Evolutionary conservation across 2,797 vertebrate genomes (phyloP), one percentile per base, ranked within the genome.

Genomic region (Chelonia mydas): DNA sequence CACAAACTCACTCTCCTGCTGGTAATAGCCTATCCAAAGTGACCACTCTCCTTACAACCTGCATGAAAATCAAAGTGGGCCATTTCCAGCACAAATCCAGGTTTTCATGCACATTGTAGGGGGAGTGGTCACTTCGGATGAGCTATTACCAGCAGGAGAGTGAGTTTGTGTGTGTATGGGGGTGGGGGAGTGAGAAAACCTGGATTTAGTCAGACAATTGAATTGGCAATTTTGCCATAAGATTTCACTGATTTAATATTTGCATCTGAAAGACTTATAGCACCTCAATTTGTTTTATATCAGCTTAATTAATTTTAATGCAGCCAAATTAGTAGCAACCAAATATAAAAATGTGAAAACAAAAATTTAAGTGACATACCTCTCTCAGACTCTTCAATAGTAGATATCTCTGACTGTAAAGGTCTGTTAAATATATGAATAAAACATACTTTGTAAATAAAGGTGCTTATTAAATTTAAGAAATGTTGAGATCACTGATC

Each of bases 341-440:
- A 65, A 45, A 93, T 28, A 23, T 61, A 19, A 33, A 50, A 41
- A 81, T 31, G 23, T 33, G 10, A 28, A 61, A 7, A 80, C 55
- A 25, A 41, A 50, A 45, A 10, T 59, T 59, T 41, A 37, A 47
- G 49, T 59, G 13, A 89, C 96, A 0, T 97, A 98, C 97, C 97
- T 97, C 92, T 96, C 25, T 97, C 94, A 16, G 0, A 0, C 7
- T 95, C 90, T 81, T 3, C 11, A 74, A 12, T 47, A 37, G 0
- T 2, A 3, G 27, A 1, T 23, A 2, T 1, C 1, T 80, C 59
- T 77, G 5, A 0, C 77, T 96, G 19, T 4, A 87, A 3, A 28
- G 11, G 0, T 49, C 97, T 98, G 96, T 96, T 92, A 15, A 95
- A 97, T 95, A 78, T 21, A 68, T 3, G 96, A 92, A 94, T 83